A percentile compares a stretch with the other conserved stretches of the same genome.
Evolutionary conservation across 2,888 invertebrate genomes (phyloP).

Genomic region (Polyploca ridens): DNA sequence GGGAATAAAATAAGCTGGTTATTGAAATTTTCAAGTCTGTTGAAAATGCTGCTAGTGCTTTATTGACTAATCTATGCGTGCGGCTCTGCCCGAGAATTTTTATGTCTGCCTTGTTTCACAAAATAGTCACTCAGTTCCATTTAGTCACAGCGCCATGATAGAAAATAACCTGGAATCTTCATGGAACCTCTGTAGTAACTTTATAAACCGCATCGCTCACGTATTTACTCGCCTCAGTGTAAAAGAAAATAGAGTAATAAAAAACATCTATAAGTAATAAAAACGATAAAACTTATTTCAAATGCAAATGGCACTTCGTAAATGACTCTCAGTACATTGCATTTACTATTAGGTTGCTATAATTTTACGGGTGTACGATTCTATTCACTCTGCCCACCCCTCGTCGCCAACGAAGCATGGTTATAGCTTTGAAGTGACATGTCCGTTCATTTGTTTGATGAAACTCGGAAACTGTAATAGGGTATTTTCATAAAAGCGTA

Average conservation of each 20-base stretch:
- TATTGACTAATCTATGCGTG: no score
- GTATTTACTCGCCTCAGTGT: no score
- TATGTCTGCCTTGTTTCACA: no score
- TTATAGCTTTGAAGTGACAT: constrained; percentile 1
- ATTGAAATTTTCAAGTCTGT: background rate
- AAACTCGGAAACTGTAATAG: background rate
- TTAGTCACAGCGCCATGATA: no score
- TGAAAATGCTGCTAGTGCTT: no score
- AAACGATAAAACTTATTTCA: background rate
- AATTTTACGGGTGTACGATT: constrained; percentile 10
- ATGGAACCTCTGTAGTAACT: no score
- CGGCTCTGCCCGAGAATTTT: no score
- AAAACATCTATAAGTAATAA: background rate
- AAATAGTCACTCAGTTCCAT: no score
- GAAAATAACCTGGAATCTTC: no score
- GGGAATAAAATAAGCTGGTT: background rate
- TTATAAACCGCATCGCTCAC: no score
- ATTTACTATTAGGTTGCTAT: background rate
- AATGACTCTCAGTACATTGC: background rate
- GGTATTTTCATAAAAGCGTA: background rate
- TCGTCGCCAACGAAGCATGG: background rate
- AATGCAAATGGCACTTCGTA: background rate
- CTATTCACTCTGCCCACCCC: constrained; percentile 9
- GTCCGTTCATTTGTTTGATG: background rate
- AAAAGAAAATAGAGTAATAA: no score